Evolutionary conservation across 2,797 vertebrate species (phyloP).

Genomic region (Chelonia mydas): DNA sequence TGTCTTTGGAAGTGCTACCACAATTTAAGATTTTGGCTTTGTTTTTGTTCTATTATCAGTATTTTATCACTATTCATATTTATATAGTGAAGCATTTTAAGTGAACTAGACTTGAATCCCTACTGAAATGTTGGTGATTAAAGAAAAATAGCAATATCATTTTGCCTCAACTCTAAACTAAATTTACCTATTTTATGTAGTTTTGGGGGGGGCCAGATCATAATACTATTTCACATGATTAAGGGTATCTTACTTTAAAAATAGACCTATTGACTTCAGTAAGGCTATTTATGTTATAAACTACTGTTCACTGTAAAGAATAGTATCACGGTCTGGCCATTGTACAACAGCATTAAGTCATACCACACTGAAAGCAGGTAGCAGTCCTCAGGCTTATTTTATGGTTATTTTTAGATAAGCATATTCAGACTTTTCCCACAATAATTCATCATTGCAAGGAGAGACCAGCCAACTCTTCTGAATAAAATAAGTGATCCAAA

Average conservation of each 20-base stretch:
- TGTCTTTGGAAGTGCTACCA: not conserved
- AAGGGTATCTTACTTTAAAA: not conserved
- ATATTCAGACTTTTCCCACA: conserved; percentile 44
- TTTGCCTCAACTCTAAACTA: conserved; percentile 25
- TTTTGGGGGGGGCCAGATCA: not conserved
- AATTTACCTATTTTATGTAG: not conserved
- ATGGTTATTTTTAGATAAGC: conserved; percentile 50
- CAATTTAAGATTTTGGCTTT: not conserved
- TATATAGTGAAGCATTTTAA: not conserved
- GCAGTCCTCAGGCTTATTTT: conserved; percentile 42
- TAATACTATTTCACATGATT: not conserved
- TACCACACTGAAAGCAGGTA: not conserved
- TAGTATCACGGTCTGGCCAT: conserved; percentile 33
- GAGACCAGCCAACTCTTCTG: conserved; percentile 44
- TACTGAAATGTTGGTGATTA: not conserved
- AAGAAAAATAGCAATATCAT: not conserved
- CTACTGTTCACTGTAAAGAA: conserved; percentile 38
- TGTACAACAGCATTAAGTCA: conserved; percentile 61
- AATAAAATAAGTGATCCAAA: conserved; percentile 56
- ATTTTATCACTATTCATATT: not conserved
- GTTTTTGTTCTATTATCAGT: not conserved
- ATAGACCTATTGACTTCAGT: not conserved
- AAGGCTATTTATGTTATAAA: conserved; percentile 36
- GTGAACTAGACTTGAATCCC: not conserved
- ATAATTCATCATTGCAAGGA: conserved; percentile 48